Evolutionary conservation across 2,888 invertebrate genomes (phyloP), one percentile per base, ranked within the genome.

Genomic region (Macrosiphum euphorbiae): DNA sequence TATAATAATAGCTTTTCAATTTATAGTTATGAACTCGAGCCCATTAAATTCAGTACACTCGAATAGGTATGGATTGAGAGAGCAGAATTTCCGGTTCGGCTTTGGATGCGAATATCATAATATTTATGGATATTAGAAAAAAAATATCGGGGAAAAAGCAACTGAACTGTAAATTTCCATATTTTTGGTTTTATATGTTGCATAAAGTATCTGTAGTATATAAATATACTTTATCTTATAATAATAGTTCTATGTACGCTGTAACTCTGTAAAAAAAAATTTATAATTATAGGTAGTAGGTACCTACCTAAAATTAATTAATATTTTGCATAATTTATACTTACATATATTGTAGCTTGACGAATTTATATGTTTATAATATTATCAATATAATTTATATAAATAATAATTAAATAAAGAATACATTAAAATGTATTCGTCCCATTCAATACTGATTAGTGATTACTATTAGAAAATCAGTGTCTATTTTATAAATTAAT

Each of bases 101-200:
- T 78, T 84, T 55, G 41, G 26, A 44, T 85, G 20, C 28, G 55
- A 85, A 44, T 44, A 28, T 44, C 55, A 26, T n/a, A 35, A 91
- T 91, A 91, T 91, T 91, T 91, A 85, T 85, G 55, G 85, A 55
- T 91, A 91, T 52, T 78, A 35, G 11, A 78, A 35, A 88, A 84
- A 41, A 84, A 41, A 90, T 35, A 90, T 20, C 4, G 13, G 26
- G 47, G 4, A 16, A n/a, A 84, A 91, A 84, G 91, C 11, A 55
- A 84, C 55, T 84, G 28, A n/a, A 91, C 84, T 47, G 91, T 85
- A 28, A 85, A n/a, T 91, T 28, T 44, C 44, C n/a, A 41, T 85
- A 85, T 91, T 85, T 85, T 85, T 26, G 26, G 55, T n/a, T 35
- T 67, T n/a, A 50, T 52, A 8, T 58, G 55, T 55, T 16, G 85